Evolutionary conservation across 2,888 invertebrate genomes (phyloP), one percentile per base, ranked within the genome.

Genomic region (Cloeon dipterum): DNA sequence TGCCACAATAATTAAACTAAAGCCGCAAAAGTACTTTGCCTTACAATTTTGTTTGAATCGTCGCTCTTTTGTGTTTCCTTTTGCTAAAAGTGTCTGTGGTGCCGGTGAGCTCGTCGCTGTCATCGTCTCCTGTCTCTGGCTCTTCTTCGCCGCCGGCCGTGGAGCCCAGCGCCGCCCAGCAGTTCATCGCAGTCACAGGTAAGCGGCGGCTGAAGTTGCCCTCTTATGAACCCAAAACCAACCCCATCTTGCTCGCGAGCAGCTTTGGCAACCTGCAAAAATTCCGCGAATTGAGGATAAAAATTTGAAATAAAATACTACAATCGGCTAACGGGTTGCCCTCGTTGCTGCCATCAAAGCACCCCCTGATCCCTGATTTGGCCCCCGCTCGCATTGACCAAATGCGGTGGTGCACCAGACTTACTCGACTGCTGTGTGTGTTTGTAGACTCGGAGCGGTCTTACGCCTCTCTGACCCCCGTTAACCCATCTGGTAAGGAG

Each of bases 171-270:
- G 54, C 53, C 25, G 54, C 66, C 11, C 65, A 66, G 23, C 68
- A 69, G 42, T 77, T 71, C 55, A 77, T 77, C 46, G 71, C 75
- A 25, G 76, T 77, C 20, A 70, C 75, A 49, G 74, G 75, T 73
- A n/a, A n/a, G n/a, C n/a, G n/a, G n/a, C n/a, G n/a, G n/a, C n/a
- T 61, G 32, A 16, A 26, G 26, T 16, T 23, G 32, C n/a, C 5
- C 3, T 32, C 4, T 11, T 8, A 10, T 23, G 2, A 35, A 32
- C n/a, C 10, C 16, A 14, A 13, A n/a, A 3, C 3, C 13, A 5
- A n/a, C n/a, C 11, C 32, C n/a, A 21, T 21, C 33, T 5, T 4
- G 18, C n/a, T 33, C 2, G 5, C 33, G n/a, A 19, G 32, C n/a
- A 18, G 5, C 13, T n/a, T 33, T n/a, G 14, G 13, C 26, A 14